Percentiles rank a stretch among this genome's conserved stretches.
Evolutionary conservation across 2,113 vertebrate genomes (phyloP).

Genomic region (Lonchura striata): DNA sequence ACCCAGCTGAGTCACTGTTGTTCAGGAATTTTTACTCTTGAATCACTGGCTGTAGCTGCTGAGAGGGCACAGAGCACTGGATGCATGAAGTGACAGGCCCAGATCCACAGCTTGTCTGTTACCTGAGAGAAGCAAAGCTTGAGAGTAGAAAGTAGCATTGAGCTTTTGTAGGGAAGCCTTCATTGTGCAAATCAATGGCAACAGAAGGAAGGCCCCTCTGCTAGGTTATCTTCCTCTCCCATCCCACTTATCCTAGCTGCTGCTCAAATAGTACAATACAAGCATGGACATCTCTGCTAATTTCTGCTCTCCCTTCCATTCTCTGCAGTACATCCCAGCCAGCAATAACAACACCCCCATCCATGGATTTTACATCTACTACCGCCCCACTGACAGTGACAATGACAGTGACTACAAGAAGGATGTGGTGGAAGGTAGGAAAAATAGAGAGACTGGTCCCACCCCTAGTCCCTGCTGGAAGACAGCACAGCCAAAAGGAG

Average conservation of each 20-base stretch:
- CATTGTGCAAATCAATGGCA: background rate
- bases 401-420: conserved; percentile 98
- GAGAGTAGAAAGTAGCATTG: background rate
- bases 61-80: background rate
- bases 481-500: background rate
- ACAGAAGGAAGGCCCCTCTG: background rate
- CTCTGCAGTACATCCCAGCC: conserved; percentile 85
- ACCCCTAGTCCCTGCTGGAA: background rate
- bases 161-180: background rate
- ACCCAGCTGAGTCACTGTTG: background rate
- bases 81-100: background rate
- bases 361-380: conserved; percentile 97
- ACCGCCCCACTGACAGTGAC: conserved; percentile 97
- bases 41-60: background rate
- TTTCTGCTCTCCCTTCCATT: background rate
- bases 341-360: conserved; percentile 97
- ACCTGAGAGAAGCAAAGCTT: background rate
- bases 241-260: background rate
- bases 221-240: background rate
- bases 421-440: conserved; percentile 90
- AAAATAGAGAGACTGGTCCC: background rate
- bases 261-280: background rate
- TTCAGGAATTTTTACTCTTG: background rate
- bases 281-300: background rate
- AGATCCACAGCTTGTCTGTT: background rate